Conservation (phyloP, 1,140 invertebrate genomes). For the Leptinotarsa lineolata region DNA sequence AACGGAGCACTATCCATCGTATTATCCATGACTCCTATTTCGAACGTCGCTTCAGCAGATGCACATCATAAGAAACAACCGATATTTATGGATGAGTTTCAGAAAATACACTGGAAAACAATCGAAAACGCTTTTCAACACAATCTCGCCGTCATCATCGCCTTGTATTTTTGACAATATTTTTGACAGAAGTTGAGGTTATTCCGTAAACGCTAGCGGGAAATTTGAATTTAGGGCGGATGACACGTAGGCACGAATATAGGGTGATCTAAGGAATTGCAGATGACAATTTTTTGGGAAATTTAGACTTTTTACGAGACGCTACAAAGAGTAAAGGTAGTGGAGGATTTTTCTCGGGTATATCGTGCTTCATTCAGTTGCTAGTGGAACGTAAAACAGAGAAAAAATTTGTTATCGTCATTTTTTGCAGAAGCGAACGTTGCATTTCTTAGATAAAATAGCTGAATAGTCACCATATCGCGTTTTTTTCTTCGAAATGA, state of each 20-base stretch:
- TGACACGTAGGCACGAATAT: conserved; percentile 10
- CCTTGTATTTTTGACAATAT: conserved; percentile 22
- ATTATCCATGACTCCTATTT: conserved; percentile 22
- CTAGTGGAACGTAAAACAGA: too few species aligned
- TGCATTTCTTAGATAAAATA: too few species aligned
- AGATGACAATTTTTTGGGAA: too few species aligned
- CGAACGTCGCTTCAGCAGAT: not conserved
- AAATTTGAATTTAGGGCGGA: conserved; percentile 19
- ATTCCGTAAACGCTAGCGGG: conserved; percentile 3
- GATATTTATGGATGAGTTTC: not conserved
- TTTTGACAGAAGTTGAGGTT: conserved; percentile 32
- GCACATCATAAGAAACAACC: conserved; percentile 9
- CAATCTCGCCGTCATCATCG: conserved; percentile 20
- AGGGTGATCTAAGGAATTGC: not conserved
- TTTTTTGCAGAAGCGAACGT: too few species aligned
- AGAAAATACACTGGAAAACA: not conserved
- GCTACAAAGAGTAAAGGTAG: too few species aligned
- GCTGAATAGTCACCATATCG: too few species aligned
- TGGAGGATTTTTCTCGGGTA: too few species aligned
- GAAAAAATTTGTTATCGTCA: too few species aligned
- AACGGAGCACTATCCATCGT: conserved; percentile 31
- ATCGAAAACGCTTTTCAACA: conserved; percentile 13
- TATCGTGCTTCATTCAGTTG: too few species aligned
- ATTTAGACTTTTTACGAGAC: too few species aligned
- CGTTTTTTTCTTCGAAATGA: too few species aligned